Percentiles rank a stretch among this genome's conserved stretches.
phyloP scores from a whole-genome alignment of 1,140 invertebrate species.

The Drosophila trapezifrons region DNA sequence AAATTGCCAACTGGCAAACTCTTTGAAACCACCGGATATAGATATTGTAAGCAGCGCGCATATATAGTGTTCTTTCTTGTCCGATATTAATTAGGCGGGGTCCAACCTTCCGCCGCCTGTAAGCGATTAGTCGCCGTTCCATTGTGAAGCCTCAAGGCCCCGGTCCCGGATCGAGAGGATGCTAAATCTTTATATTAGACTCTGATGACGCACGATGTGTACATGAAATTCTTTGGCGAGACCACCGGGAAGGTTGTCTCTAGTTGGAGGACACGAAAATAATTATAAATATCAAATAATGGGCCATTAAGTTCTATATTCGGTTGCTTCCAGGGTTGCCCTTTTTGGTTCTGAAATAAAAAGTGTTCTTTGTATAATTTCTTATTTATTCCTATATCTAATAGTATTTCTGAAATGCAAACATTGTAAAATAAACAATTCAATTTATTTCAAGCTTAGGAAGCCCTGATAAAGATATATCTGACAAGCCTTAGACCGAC shows the following conservation, averaged over 20 bases:
- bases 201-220: slow-evolving; percentile 48
- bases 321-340: background rate
- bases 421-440: background rate
- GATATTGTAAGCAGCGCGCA: slow-evolving; percentile 45
- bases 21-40: slow-evolving; percentile 43
- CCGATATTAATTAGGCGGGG: slow-evolving; percentile 44
- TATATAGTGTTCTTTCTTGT: slow-evolving; percentile 26
- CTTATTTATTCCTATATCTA: background rate
- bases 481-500: background rate
- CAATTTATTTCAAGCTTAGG: background rate
- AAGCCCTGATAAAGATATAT: background rate
- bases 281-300: slow-evolving; percentile 25
- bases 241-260: slow-evolving; percentile 39
- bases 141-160: slow-evolving; percentile 42
- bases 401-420: too few relatives aligned
- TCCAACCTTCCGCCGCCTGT: slow-evolving; percentile 42
- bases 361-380: background rate
- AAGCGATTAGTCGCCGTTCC: slow-evolving; percentile 42
- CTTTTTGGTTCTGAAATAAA: slow-evolving; percentile 6
- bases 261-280: slow-evolving; percentile 24
- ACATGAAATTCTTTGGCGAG: slow-evolving; percentile 43
- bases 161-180: slow-evolving; percentile 19
- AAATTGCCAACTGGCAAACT: slow-evolving; percentile 57
- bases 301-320: slow-evolving; percentile 26
- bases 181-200: slow-evolving; percentile 1